Evolutionary conservation across 2,888 invertebrate genomes (phyloP).

Genomic region (Hipparchia semele): DNA sequence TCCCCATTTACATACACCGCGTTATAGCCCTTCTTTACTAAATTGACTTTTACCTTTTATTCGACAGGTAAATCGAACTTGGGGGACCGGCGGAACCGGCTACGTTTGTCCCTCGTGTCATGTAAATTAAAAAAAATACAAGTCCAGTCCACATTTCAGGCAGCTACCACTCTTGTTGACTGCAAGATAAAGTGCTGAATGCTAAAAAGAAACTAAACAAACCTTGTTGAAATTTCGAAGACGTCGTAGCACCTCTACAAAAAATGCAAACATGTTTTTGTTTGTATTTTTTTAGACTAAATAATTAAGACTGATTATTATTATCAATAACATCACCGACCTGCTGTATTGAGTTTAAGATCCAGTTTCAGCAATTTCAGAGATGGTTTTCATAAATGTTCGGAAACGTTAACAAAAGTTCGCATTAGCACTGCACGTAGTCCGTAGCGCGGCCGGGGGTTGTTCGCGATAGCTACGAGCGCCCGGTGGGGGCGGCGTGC

Average conservation of each 20-base stretch:
- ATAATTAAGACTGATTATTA: slow-evolving; percentile 27
- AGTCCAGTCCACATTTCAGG: slow-evolving; percentile 20
- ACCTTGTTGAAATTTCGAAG: slow-evolving; percentile 25
- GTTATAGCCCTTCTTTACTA: slow-evolving; percentile 77
- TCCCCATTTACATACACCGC: slow-evolving; percentile 78
- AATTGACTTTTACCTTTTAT: slow-evolving; percentile 83
- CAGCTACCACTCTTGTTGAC: slow-evolving; percentile 24
- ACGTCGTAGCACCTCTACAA: slow-evolving; percentile 55
- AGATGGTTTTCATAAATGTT: slow-evolving; percentile 40
- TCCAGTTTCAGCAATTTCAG: slow-evolving; percentile 46
- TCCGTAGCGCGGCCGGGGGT: slow-evolving; percentile 68
- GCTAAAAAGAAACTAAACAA: slow-evolving; percentile 27
- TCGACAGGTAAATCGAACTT: slow-evolving; percentile 78
- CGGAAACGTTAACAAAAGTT: slow-evolving; percentile 45
- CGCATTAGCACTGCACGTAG: slow-evolving; percentile 71
- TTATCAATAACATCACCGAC: slow-evolving; percentile 49
- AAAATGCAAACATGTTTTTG: slow-evolving; percentile 23
- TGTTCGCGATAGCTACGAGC: slow-evolving; percentile 62
- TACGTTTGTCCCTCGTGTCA: slow-evolving; percentile 59
- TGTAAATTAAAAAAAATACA: slow-evolving; percentile 31
- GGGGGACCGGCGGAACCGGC: slow-evolving; percentile 70
- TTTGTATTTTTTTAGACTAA: slow-evolving; percentile 24
- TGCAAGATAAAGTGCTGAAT: slow-evolving; percentile 27
- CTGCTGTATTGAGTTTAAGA: slow-evolving; percentile 49
- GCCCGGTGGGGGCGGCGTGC: slow-evolving; percentile 78